A percentile compares a stretch with the other conserved stretches of the same genome.
Evolutionary conservation across 2,888 invertebrate genomes (phyloP).

Genomic region (Diarsia mendica): DNA sequence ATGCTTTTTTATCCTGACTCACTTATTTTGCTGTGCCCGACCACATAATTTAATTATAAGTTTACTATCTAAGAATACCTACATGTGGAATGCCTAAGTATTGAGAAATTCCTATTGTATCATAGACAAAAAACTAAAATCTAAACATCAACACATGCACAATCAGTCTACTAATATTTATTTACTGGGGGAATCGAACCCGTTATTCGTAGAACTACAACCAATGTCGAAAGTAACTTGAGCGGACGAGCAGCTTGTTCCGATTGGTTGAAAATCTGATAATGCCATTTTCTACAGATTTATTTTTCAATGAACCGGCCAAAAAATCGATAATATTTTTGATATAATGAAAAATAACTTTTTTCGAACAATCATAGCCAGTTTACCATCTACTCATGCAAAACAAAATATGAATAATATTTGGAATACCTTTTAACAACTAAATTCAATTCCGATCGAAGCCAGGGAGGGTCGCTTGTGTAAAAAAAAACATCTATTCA

Average conservation of each 20-base stretch:
- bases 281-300: too few species aligned
- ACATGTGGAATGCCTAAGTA: too few species aligned
- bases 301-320: too few species aligned
- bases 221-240: not conserved
- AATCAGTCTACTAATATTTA: not conserved
- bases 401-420: not conserved
- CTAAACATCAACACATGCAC: conserved; percentile 2
- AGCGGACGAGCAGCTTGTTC: not conserved
- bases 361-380: not conserved
- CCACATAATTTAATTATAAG: too few species aligned
- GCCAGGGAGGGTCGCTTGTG: conserved; percentile 47
- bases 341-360: too few species aligned
- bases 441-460: conserved; percentile 36
- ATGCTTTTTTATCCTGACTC: too few species aligned
- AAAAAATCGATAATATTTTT: too few species aligned
- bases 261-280: too few species aligned
- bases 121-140: not conserved
- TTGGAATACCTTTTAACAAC: conserved; percentile 51
- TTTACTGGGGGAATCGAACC: not conserved
- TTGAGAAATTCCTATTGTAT: not conserved
- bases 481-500: conserved; percentile 50
- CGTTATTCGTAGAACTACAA: not conserved
- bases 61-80: too few species aligned
- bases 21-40: too few species aligned
- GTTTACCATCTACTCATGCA: conserved; percentile 13